A percentile compares a stretch with the other conserved stretches of the same genome.
Evolutionary conservation across 2,888 invertebrate species (phyloP).

Genomic region (Cheilosia vulpina): DNA sequence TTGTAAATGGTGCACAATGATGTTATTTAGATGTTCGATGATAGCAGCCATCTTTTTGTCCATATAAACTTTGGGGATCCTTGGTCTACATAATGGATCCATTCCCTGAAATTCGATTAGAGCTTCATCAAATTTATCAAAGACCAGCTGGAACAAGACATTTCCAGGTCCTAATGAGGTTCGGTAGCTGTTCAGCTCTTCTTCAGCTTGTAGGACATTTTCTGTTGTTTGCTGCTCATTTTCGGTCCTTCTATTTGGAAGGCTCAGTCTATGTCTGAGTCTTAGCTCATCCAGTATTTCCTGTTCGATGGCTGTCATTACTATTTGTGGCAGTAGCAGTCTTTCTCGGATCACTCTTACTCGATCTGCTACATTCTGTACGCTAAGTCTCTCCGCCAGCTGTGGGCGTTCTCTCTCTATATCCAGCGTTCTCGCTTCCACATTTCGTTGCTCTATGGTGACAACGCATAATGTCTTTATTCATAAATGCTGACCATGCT

Average conservation of each 20-base stretch:
- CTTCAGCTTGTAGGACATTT: too few species aligned
- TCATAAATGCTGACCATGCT: neutral
- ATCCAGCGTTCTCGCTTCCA: too few species aligned
- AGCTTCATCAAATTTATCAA: constrained; percentile 3
- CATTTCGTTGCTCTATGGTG: neutral
- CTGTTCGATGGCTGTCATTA: neutral
- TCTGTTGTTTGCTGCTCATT: too few species aligned
- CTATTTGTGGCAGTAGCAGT: too few species aligned
- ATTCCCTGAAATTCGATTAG: neutral
- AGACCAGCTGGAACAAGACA: constrained; percentile 2
- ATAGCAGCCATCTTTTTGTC: constrained; percentile 1
- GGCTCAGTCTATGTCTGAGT: too few species aligned
- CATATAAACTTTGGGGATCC: constrained; percentile 2
- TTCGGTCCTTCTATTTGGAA: too few species aligned
- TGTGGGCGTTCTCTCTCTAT: neutral
- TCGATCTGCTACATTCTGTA: neutral
- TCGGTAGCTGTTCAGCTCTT: constrained; percentile 3
- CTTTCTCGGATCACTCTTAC: neutral
- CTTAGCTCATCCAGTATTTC: neutral
- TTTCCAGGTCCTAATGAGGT: constrained; percentile 13
- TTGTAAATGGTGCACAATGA: too few species aligned
- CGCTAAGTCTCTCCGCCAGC: neutral
- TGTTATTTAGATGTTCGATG: too few species aligned
- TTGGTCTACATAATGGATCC: neutral
- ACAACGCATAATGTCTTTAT: neutral